A percentile compares a stretch with the other conserved stretches of the same genome.
These are phyloP conservation scores for Lamellibrachia satsuma DNA, from an alignment of 2,888 invertebrate genomes.

Conservation along the genomic window DNA sequence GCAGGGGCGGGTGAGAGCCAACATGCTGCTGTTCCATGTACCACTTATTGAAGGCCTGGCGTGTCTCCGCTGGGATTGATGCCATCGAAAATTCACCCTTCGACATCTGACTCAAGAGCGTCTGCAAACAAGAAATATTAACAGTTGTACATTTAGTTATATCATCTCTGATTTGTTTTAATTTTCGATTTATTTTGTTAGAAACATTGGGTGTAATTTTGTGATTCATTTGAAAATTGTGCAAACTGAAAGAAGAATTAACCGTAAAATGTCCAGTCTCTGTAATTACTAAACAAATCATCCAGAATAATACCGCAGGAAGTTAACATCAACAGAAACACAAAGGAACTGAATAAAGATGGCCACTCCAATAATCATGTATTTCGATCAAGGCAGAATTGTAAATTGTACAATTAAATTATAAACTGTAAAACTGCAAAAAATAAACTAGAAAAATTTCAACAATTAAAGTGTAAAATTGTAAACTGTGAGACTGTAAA, in stretches of 20 bases:
- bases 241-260: neutral
- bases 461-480: neutral
- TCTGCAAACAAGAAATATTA: conserved; percentile 46
- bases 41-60: conserved; percentile 91
- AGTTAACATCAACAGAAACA: too few relatives aligned
- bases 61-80: conserved; percentile 79
- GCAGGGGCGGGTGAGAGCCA: conserved; percentile 22
- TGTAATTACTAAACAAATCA: too few relatives aligned
- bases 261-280: too few relatives aligned
- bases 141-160: neutral
- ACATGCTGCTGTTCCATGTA: conserved; percentile 68
- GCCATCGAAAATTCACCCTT: conserved; percentile 72
- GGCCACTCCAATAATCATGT: too few relatives aligned
- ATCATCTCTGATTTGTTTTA: neutral
- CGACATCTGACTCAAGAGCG: conserved; percentile 79
- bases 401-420: too few relatives aligned
- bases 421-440: too few relatives aligned
- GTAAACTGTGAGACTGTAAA: neutral
- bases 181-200: too few relatives aligned
- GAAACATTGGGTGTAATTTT: too few relatives aligned
- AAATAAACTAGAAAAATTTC: too few relatives aligned
- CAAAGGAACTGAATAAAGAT: too few relatives aligned
- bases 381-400: too few relatives aligned
- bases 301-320: too few relatives aligned
- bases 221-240: neutral